Evolutionary conservation across 2,113 vertebrate genomes (phyloP), one percentile per base, ranked within the genome.

Genomic region (Sapayoa aenigma): DNA sequence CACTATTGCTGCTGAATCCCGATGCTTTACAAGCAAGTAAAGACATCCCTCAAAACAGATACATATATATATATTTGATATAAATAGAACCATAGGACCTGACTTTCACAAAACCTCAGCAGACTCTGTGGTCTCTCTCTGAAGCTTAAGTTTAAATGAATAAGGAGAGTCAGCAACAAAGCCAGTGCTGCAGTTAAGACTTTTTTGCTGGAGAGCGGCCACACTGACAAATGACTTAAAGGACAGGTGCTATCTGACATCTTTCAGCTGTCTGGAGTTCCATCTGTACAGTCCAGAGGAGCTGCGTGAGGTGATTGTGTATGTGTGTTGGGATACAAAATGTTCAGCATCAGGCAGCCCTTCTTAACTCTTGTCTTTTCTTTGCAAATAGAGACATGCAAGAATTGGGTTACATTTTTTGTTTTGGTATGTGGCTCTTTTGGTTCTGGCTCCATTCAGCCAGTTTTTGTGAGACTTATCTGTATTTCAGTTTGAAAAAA

Each of bases 401-500:
- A 72, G 58, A 93, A 88, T 68, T 76, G 30, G 11, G 33, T 47
- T 91, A 9, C 4, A 31, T 68, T 91, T 92, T 92, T 84, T 77
- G 33, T 83, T 95, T 94, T 89, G 44, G 12, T 76, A 52, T 72
- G 24, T 66, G 62, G 4, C 47, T 89, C 25, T 67, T 94, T 95
- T 28, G 6, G 58, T 92, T 87, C 47, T 88, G 69, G 59, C 31
- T 93, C 50, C 69, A 21, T n/a, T 37, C n/a, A 77, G 53, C 2
- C 25, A 55, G 63, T 94, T 91, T 87, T 72, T 65, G 33, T 50
- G 67, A 84, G 50, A 73, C 76, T 89, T 93, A 84, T 24, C 41
- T 1, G 7, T 83, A 56, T 74, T 95, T 96, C 75, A 81, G 90
- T 94, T 96, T 92, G 74, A 39, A 76, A 97, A 91, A 89, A 82